Evolutionary conservation across 2,888 invertebrate genomes (phyloP), one percentile per base, ranked within the genome.

Genomic region (Amphipyra tragopoginis): DNA sequence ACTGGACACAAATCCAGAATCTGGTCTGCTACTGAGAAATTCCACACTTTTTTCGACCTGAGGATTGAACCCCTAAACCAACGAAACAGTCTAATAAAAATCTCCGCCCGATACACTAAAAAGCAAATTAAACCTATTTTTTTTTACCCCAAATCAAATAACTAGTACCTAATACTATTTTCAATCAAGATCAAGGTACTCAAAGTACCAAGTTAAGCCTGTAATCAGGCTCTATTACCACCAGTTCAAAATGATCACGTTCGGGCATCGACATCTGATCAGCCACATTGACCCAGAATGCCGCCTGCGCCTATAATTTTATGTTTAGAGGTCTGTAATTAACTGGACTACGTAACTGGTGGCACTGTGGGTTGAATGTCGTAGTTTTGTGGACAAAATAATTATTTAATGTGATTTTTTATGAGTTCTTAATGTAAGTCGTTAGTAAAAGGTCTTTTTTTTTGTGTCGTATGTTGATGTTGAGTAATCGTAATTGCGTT

Each of bases 261-360:
- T 59, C 61, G 61, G 45, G 13, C 50, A 65, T 58, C 68, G 55
- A 53, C 71, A 40, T 62, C 57, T 38, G 75, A 71, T 63, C 67
- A 66, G 62, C 71, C 57, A 68, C 70, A 77, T 77, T 83, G 80
- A 81, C 82, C 83, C 54, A 83, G 84, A 82, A 83, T 80, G 75
- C 40, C 11, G 14, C 10, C 34, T 53, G 38, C 43, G 49, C 5
- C 71, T 73, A 68, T 65, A 65, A 79, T 68, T 62, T 64, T 79
- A 81, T 79, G 68, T 61, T 55, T 59, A 65, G 44, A 57, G 6
- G 21, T 43, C 57, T 52, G 15, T 65, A 66, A 78, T 78, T 77
- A 71, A 61, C 49, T 61, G 64, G 67, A 65, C 66, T 53, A 59
- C 21, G 65, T 69, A 72, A 67, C 66, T 55, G 36, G 64, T 50